Conservation (phyloP, 2,797 vertebrate species). For the Coccyzus lansbergi region DNA sequence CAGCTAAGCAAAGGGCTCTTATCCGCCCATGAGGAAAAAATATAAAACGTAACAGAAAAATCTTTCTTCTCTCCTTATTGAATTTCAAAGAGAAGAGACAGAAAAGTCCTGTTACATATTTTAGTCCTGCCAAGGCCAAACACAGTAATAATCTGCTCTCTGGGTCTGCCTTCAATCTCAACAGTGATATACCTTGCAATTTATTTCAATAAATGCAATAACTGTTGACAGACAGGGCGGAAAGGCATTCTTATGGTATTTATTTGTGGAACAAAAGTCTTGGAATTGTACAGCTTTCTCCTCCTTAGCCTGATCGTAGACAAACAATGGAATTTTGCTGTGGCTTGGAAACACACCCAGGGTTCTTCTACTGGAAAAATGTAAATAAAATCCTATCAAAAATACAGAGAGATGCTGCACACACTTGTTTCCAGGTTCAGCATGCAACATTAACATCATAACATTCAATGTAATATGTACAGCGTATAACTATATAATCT, state of each 20-base stretch:
- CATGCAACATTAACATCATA: accelerated
- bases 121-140: not conserved
- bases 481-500: not conserved
- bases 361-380: not conserved
- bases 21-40: not conserved
- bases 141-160: conserved; percentile 43
- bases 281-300: not conserved
- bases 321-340: not conserved
- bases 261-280: not conserved
- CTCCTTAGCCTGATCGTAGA: not conserved
- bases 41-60: not conserved
- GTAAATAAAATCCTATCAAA: not conserved
- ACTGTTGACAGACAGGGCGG: not conserved
- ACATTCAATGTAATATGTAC: not conserved
- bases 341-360: not conserved
- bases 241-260: not conserved
- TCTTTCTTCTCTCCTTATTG: not conserved
- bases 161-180: not conserved
- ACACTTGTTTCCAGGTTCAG: not conserved
- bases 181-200: conserved; percentile 17
- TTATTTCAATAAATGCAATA: conserved; percentile 27
- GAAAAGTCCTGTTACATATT: not conserved
- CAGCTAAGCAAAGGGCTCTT: conserved; percentile 19
- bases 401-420: not conserved
- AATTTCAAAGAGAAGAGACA: conserved; percentile 9